Evolutionary conservation across 1,140 invertebrate species (phyloP).

Genomic region (Drosophila insularis): DNA sequence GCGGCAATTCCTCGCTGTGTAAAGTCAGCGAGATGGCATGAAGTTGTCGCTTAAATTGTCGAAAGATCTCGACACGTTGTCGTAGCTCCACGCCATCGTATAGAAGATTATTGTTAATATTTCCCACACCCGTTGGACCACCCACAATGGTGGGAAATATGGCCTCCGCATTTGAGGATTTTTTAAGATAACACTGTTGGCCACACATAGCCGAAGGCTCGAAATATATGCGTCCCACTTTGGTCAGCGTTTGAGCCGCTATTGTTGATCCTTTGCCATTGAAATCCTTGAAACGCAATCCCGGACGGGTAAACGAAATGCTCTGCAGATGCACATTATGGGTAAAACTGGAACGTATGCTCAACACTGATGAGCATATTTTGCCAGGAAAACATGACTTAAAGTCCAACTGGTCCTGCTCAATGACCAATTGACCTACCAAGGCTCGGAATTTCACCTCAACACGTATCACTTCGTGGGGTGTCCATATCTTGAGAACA

Average conservation of each 20-base stretch:
- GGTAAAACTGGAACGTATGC: slow-evolving; percentile 89
- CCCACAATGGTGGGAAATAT: slow-evolving; percentile 34
- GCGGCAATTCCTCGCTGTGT: slow-evolving; percentile 68
- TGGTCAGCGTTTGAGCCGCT: slow-evolving; percentile 83
- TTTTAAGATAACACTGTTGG: slow-evolving; percentile 88
- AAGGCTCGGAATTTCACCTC: slow-evolving; percentile 86
- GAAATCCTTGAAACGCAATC: slow-evolving; percentile 80
- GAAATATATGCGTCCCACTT: slow-evolving; percentile 84
- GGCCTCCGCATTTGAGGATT: slow-evolving; percentile 18
- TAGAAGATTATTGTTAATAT: slow-evolving; percentile 61
- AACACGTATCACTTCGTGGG: slow-evolving; percentile 87
- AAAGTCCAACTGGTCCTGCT: slow-evolving; percentile 87
- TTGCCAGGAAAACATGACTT: slow-evolving; percentile 93
- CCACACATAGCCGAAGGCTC: slow-evolving; percentile 88
- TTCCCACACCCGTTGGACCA: background rate
- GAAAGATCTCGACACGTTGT: slow-evolving; percentile 68
- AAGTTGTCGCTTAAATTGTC: slow-evolving; percentile 64
- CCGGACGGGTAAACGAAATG: slow-evolving; percentile 69
- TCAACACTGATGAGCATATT: slow-evolving; percentile 88
- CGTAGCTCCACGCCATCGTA: slow-evolving; percentile 71
- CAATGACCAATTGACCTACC: slow-evolving; percentile 85
- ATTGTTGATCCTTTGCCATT: slow-evolving; percentile 83
- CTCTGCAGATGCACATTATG: slow-evolving; percentile 87
- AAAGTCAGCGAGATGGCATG: slow-evolving; percentile 63
- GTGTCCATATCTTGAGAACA: slow-evolving; percentile 89